phyloP scores from a whole-genome alignment of 2,113 vertebrate genomes.

The Nestor notabilis region DNA sequence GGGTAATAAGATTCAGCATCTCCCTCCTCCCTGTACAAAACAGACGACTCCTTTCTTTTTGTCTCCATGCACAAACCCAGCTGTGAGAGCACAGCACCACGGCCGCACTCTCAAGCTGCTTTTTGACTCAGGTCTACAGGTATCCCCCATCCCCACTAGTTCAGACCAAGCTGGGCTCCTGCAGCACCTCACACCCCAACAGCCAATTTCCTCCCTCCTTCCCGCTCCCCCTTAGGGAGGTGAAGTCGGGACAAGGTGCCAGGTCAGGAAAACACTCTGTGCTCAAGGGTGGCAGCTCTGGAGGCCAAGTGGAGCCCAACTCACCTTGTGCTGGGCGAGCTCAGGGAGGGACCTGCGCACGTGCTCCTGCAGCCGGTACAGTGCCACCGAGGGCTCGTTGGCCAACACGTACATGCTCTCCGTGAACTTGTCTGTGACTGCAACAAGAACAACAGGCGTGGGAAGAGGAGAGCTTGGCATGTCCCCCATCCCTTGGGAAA shows the following conservation, averaged over 20 bases:
- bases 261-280: neutral
- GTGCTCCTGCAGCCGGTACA: constrained; percentile 94
- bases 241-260: rapidly evolving
- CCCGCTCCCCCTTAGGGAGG: rapidly evolving
- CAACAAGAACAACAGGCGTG: neutral
- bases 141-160: neutral
- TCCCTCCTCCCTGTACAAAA: neutral
- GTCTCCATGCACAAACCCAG: neutral
- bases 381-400: constrained; percentile 93
- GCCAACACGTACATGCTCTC: constrained; percentile 96
- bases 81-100: rapidly evolving
- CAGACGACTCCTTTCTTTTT: neutral
- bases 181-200: rapidly evolving
- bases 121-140: rapidly evolving
- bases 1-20: neutral
- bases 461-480: neutral
- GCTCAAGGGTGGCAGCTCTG: rapidly evolving
- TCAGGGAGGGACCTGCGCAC: constrained; percentile 92
- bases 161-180: rapidly evolving
- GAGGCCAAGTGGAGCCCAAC: rapidly evolving
- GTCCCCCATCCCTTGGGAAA: neutral
- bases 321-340: constrained; percentile 93
- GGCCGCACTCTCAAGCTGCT: too few species aligned
- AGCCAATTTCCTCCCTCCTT: neutral
- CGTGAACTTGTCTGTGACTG: constrained; percentile 94